A percentile compares a stretch with the other conserved stretches of the same genome.
These are phyloP conservation scores for Urophycis tenuis DNA, from an alignment of 2,797 vertebrate genomes.

Conservation along the genomic window DNA sequence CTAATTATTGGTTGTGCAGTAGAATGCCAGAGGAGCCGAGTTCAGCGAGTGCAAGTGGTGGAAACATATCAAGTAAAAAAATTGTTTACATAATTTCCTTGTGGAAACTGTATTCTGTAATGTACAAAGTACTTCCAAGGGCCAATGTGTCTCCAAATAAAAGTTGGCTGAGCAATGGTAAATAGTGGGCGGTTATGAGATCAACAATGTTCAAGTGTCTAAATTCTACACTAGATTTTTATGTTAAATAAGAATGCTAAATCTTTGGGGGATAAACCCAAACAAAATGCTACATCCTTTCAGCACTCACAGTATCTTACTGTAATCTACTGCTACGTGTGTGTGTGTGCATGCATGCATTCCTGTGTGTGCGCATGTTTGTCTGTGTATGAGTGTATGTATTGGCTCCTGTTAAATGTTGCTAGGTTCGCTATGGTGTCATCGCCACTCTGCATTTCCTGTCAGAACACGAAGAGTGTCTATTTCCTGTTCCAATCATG, in stretches of 20 bases:
- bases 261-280: neutral
- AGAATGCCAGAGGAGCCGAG: neutral
- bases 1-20: too few species aligned
- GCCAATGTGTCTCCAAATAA: neutral
- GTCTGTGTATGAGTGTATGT: neutral
- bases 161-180: neutral
- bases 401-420: neutral
- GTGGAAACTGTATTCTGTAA: neutral
- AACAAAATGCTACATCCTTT: neutral
- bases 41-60: neutral
- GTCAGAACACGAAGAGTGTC: constrained; percentile 51
- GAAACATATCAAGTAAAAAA: neutral
- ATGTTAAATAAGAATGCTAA: neutral
- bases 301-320: neutral
- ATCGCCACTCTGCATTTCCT: constrained; percentile 34
- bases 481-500: constrained; percentile 49
- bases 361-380: neutral
- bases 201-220: neutral
- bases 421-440: neutral
- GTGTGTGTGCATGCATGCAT: neutral
- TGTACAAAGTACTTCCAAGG: neutral
- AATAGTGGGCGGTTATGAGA: neutral
- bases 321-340: neutral
- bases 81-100: neutral
- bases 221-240: neutral